phyloP scores from a whole-genome alignment of 2,888 invertebrate species.

The Archips crataeganus region DNA sequence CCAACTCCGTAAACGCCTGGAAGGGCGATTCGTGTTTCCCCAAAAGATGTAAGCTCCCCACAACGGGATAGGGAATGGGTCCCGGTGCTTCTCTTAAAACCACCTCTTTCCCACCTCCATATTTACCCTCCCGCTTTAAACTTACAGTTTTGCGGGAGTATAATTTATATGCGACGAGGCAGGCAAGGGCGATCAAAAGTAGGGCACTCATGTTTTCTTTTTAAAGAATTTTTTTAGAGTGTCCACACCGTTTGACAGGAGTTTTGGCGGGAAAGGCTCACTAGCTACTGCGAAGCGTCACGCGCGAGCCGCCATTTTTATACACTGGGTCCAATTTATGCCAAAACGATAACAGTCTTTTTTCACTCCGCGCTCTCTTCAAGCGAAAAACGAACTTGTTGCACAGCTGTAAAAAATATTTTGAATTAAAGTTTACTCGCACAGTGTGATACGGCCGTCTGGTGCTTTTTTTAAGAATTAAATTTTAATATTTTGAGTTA shows the following conservation, averaged over 20 bases:
- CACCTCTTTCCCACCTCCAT: conserved; percentile 55
- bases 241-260: conserved; percentile 66
- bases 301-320: conserved; percentile 48
- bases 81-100: conserved; percentile 86
- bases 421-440: background rate
- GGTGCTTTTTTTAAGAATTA: conserved; percentile 19
- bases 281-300: conserved; percentile 55
- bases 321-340: conserved; percentile 48
- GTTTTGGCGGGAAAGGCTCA: conserved; percentile 66
- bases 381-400: conserved; percentile 12
- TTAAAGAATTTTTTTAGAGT: conserved; percentile 66
- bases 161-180: conserved; percentile 66
- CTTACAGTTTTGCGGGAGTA: conserved; percentile 60
- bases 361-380: conserved; percentile 7
- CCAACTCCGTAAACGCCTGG: conserved; percentile 89
- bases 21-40: conserved; percentile 89
- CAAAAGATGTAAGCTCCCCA: conserved; percentile 90
- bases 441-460: conserved; percentile 12
- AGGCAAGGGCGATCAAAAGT: conserved; percentile 60
- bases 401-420: background rate
- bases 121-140: conserved; percentile 57
- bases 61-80: conserved; percentile 87
- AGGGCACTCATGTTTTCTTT: conserved; percentile 77
- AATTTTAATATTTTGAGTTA: conserved; percentile 34
- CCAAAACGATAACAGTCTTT: conserved; percentile 21